Evolutionary conservation across 2,888 invertebrate genomes (phyloP).

Genomic region (Cheilosia vernalis): DNA sequence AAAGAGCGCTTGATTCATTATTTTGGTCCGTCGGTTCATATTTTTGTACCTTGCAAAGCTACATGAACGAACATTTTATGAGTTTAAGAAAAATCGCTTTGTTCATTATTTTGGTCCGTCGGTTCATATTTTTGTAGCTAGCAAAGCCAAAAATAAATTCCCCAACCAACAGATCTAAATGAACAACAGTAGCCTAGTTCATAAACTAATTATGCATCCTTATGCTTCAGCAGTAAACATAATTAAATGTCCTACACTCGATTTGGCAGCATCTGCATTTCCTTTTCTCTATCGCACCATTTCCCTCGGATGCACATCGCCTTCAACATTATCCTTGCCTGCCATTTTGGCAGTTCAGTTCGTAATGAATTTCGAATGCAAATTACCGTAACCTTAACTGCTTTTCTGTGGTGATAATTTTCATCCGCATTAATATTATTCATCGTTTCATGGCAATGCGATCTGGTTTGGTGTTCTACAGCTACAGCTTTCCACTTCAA

Average conservation of each 20-base stretch:
- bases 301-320: slow-evolving; percentile 11
- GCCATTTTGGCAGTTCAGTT: slow-evolving; percentile 42
- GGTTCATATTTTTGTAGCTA: too few species aligned
- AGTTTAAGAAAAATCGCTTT: too few species aligned
- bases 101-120: too few species aligned
- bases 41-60: too few species aligned
- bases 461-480: background rate
- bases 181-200: background rate
- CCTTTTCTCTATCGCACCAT: background rate
- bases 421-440: slow-evolving; percentile 41
- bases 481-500: background rate
- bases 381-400: slow-evolving; percentile 51
- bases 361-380: slow-evolving; percentile 54
- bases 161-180: background rate
- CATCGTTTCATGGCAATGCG: slow-evolving; percentile 23
- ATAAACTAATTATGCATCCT: slow-evolving; percentile 29
- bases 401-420: slow-evolving; percentile 43
- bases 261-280: slow-evolving; percentile 43
- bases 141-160: too few species aligned
- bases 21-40: too few species aligned
- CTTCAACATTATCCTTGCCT: slow-evolving; percentile 7
- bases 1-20: too few species aligned
- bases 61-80: too few species aligned
- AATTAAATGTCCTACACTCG: slow-evolving; percentile 41
- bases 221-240: slow-evolving; percentile 34